Evolutionary conservation across 2,888 invertebrate genomes (phyloP).

Genomic region (Cancer borealis): DNA sequence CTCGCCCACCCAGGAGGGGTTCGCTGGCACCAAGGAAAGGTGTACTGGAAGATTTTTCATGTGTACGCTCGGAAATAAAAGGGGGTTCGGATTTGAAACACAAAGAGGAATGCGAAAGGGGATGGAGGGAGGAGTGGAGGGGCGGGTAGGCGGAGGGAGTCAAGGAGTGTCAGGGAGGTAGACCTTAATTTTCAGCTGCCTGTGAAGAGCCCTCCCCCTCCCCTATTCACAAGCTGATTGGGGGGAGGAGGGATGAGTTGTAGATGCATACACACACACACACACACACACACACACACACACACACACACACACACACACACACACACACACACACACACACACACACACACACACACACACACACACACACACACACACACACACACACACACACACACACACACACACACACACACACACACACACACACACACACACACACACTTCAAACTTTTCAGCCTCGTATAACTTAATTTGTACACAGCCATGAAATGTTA

Average conservation of each 20-base stretch:
- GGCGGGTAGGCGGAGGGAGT: constrained; percentile 11
- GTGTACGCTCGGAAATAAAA: background rate
- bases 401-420: constrained; percentile 41
- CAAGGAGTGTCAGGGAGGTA: constrained; percentile 31
- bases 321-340: constrained; percentile 47
- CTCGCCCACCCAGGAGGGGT: background rate
- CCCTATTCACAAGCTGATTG: background rate
- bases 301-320: constrained; percentile 39
- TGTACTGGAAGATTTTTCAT: background rate
- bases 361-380: constrained; percentile 42
- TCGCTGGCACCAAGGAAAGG: background rate
- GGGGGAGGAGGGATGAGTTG: constrained; percentile 24
- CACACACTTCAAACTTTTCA: background rate
- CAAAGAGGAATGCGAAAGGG: background rate
- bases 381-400: constrained; percentile 45
- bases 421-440: constrained; percentile 39
- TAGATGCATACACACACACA: constrained; percentile 39
- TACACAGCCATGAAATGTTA: constrained; percentile 23
- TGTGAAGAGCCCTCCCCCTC: constrained; percentile 40
- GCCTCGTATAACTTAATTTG: background rate
- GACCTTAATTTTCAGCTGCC: constrained; percentile 16
- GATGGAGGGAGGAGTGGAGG: background rate
- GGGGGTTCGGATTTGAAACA: background rate
- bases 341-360: constrained; percentile 41
- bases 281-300: constrained; percentile 8